Evolutionary conservation across 2,113 vertebrate species (phyloP), one percentile per base, ranked within the genome.

Genomic region (Pluvialis apricaria): DNA sequence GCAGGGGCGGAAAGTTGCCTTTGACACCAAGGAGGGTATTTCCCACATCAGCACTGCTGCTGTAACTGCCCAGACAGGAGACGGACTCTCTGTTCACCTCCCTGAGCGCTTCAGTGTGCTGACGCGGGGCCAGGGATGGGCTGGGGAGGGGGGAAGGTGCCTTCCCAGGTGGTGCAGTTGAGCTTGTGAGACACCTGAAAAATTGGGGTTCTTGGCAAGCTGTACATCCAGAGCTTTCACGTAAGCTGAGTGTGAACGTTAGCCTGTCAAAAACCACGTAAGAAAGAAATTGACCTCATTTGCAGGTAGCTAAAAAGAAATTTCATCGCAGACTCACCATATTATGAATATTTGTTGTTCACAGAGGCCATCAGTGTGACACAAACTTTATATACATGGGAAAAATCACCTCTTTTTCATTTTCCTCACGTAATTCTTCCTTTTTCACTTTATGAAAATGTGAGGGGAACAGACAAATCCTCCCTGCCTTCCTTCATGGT

Each of bases 11-110:
- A 55, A 34, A 19, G 44, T 14, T 25, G 15, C 40, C 71, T 13
- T 3, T 29, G 22, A 3, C 26, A 31, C 31, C 10, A 10, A 10
- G 9, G 0, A 15, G 17, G 44, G 52, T 8, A 1, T 32, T 82
- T 47, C 60, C 54, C 62, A 12, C 3, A 1, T 0, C 36, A 36
- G 75, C 69, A 5, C 13, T 1, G 1, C 49, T 32, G 61, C 5
- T 29, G 24, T 5, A 2, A 4, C 69, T 10, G 47, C 13, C 13
- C 66, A 31, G 82, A 1, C 13, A 36, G 61, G 52, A 38, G 57
- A 0, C 5, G 31, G 64, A 6, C 45, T 11, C 32, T 29, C 25
- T n/a, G 54, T 0, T 29, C 24, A 0, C 54, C 5, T 1, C 2
- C 25, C 38, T 24, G 7, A 5, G 28, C 9, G 3, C 4, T 6